These are phyloP conservation scores for Dolomedes plantarius DNA, from an alignment of 2,888 invertebrate genomes.

Conservation along the genomic window DNA sequence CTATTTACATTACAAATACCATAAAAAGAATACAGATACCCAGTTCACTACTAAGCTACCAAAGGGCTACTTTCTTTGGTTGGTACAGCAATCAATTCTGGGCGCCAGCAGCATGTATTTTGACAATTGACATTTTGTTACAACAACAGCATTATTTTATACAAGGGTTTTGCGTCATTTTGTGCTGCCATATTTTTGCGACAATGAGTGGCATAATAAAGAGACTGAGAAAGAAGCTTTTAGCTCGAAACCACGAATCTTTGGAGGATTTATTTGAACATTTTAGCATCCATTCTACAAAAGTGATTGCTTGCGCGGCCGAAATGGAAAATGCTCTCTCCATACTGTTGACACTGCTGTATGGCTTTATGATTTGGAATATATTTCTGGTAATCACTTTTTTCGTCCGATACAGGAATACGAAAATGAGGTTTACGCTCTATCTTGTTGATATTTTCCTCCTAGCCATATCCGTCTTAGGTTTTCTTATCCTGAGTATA, in stretches of 20 bases:
- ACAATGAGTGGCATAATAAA: constrained; percentile 11
- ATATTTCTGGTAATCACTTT: constrained; percentile 23
- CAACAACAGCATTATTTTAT: constrained; percentile 38
- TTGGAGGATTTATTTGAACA: not conserved
- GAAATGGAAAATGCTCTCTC: constrained; percentile 24
- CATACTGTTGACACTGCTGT: constrained; percentile 19
- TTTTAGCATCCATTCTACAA: not conserved
- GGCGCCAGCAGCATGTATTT: not conserved
- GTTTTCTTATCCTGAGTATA: constrained; percentile 25
- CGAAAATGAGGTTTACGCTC: not conserved
- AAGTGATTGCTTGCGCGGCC: constrained; percentile 10
- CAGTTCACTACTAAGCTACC: not conserved
- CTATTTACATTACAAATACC: not conserved
- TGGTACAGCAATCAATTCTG: constrained; percentile 31
- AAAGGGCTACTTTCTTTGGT: constrained; percentile 37
- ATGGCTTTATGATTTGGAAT: constrained; percentile 44
- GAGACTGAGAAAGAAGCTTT: constrained; percentile 5
- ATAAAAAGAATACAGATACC: not conserved
- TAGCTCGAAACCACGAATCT: not conserved
- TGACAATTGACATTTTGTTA: constrained; percentile 1
- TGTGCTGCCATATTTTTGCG: constrained; percentile 33
- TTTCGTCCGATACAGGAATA: not conserved
- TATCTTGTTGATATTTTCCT: not conserved
- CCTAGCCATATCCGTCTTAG: not conserved
- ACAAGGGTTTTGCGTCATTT: constrained; percentile 31